Conservation (phyloP, 2,888 invertebrate genomes). For the Xiphydria camelus region DNA sequence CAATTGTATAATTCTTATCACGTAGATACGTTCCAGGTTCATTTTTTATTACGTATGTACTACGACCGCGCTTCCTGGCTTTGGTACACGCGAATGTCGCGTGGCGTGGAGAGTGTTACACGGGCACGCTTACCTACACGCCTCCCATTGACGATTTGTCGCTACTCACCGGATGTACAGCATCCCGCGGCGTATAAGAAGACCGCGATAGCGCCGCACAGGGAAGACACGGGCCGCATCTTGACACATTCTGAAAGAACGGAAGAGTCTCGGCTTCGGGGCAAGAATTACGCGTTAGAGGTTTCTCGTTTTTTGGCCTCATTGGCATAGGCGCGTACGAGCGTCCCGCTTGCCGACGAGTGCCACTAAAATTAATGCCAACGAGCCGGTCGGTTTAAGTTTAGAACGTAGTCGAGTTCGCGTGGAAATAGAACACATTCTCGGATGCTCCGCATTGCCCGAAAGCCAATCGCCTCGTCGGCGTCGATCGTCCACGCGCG, state of each 20-base stretch:
- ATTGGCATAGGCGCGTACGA: conserved; percentile 14
- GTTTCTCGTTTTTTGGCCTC: conserved; percentile 9
- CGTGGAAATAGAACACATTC: conserved; percentile 53
- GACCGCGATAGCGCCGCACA: conserved; percentile 41
- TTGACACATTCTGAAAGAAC: conserved; percentile 55
- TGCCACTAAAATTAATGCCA: conserved; percentile 41
- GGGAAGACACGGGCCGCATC: conserved; percentile 49
- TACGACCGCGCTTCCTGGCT: too few species aligned
- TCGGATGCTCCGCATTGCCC: conserved; percentile 34
- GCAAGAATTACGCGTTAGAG: conserved; percentile 20
- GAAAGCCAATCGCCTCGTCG: conserved; percentile 16
- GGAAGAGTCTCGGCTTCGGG: conserved; percentile 29
- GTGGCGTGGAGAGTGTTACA: too few species aligned
- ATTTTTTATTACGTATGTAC: too few species aligned
- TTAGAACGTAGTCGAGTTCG: conserved; percentile 51
- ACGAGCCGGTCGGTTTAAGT: conserved; percentile 45
- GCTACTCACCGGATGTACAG: conserved; percentile 41
- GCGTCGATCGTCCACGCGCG: neutral
- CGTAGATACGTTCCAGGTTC: too few species aligned
- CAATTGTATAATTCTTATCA: too few species aligned
- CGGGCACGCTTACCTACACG: too few species aligned
- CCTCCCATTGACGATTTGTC: neutral
- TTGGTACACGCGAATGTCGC: too few species aligned
- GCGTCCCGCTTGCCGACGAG: conserved; percentile 18
- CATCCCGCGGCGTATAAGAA: conserved; percentile 37